Evolutionary conservation across 2,113 vertebrate species (phyloP).

Genomic region (Pseudorectes ferrugineus): DNA sequence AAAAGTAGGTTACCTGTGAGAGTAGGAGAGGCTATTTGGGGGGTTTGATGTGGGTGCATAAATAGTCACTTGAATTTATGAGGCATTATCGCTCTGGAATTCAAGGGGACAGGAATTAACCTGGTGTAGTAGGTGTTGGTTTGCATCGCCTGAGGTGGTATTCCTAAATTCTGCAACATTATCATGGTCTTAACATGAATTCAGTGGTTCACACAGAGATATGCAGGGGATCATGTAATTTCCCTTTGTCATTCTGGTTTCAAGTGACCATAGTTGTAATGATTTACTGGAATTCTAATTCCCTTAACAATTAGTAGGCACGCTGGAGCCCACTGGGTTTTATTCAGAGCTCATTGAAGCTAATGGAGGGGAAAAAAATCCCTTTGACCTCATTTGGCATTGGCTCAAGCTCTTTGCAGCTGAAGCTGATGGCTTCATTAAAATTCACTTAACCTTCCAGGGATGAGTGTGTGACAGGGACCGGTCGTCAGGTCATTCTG

Average conservation of each 20-base stretch:
- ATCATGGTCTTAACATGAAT: background rate
- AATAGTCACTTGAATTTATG: background rate
- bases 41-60: background rate
- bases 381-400: slow-evolving; percentile 39
- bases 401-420: background rate
- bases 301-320: background rate
- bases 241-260: background rate
- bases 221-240: background rate
- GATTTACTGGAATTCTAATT: slow-evolving; percentile 24
- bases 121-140: background rate
- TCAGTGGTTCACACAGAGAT: background rate
- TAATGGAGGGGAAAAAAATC: slow-evolving; percentile 24
- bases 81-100: background rate
- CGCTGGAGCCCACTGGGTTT: background rate
- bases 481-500: background rate
- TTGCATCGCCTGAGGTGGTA: background rate
- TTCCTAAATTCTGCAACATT: background rate
- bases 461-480: background rate
- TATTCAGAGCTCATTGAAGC: slow-evolving; percentile 10
- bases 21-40: background rate
- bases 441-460: slow-evolving; percentile 51
- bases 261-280: background rate
- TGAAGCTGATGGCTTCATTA: slow-evolving; percentile 39
- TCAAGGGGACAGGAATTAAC: background rate
- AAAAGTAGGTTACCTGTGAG: background rate